Conservation (phyloP, 1,140 invertebrate genomes). For the Bombyx mori region ASM3026992v2 NC_085114.1:1585501-1586000, state of each 20-base stretch:
- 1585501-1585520: too few species aligned
- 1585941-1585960: too few species aligned
- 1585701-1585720: slow-evolving; percentile 33
- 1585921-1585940: too few species aligned
- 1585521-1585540: too few species aligned
- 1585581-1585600: too few species aligned
- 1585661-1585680: background rate
- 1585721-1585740: slow-evolving; percentile 23
- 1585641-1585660: too few species aligned
- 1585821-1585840: slow-evolving; percentile 77
- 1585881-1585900: slow-evolving; percentile 49
- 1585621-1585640: too few species aligned
- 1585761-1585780: slow-evolving; percentile 85
- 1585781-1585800: slow-evolving; percentile 74
- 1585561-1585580: too few species aligned
- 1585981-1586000: too few species aligned
- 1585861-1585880: slow-evolving; percentile 76
- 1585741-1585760: slow-evolving; percentile 73
- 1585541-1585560: too few species aligned
- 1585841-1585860: slow-evolving; percentile 84
- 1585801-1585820: slow-evolving; percentile 82
- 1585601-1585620: too few species aligned
- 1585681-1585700: slow-evolving; percentile 38
- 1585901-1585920: background rate
- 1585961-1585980: too few species aligned